A percentile compares a stretch with the other conserved stretches of the same genome.
Conservation (phyloP, 2,888 invertebrate genomes). For the Noctuana brunneofusca region DNA sequence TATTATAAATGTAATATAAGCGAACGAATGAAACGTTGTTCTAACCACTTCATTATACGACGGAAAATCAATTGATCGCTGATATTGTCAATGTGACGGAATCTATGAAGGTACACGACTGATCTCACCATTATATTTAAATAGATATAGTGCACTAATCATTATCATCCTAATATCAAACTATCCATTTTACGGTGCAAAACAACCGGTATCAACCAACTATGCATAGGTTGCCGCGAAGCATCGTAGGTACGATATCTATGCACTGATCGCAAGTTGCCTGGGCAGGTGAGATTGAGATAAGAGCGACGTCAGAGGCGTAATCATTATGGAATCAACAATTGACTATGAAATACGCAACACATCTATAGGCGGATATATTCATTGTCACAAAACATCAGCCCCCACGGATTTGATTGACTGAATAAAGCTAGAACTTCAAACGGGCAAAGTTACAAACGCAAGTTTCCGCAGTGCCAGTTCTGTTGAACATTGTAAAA, state of each 20-base stretch:
- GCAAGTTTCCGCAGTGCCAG: conserved; percentile 21
- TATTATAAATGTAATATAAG: too few relatives aligned
- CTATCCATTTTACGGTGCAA: conserved; percentile 20
- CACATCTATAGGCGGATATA: conserved; percentile 15
- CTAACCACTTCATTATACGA: too few relatives aligned
- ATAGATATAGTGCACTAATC: not conserved
- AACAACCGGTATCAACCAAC: conserved; percentile 19
- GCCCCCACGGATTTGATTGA: conserved; percentile 23
- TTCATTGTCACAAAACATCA: conserved; percentile 20
- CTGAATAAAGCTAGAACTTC: conserved; percentile 28
- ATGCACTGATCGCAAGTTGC: conserved; percentile 26
- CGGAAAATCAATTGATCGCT: too few relatives aligned
- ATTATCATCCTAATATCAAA: conserved; percentile 13
- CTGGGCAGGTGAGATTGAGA: conserved; percentile 29
- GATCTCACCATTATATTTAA: too few relatives aligned
- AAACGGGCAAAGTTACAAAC: conserved; percentile 24
- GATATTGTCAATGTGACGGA: too few relatives aligned
- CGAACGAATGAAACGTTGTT: too few relatives aligned
- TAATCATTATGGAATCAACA: conserved; percentile 32
- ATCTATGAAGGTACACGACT: too few relatives aligned
- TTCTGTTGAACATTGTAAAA: conserved; percentile 16
- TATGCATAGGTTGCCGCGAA: conserved; percentile 20
- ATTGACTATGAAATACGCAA: conserved; percentile 31
- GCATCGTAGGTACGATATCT: conserved; percentile 25
- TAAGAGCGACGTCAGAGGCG: conserved; percentile 30